These are phyloP conservation scores for Eulimnadia texana DNA, from an alignment of 1,140 invertebrate species.

Conservation along the genomic window DNA sequence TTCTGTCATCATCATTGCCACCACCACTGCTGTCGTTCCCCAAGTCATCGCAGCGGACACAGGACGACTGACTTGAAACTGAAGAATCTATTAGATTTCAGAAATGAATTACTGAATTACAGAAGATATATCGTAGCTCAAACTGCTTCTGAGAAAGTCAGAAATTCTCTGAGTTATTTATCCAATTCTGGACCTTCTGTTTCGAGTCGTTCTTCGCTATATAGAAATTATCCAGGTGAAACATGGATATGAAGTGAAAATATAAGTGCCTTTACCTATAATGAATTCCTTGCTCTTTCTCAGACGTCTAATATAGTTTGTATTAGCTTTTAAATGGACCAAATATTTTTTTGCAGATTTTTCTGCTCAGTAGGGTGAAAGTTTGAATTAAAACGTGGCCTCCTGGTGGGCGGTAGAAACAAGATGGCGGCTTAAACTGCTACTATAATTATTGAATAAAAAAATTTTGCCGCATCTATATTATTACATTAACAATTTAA, in stretches of 20 bases:
- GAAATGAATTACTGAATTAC: neutral
- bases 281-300: too few species aligned
- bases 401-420: too few species aligned
- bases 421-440: too few species aligned
- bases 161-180: neutral
- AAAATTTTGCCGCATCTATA: too few species aligned
- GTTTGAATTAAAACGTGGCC: too few species aligned
- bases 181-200: neutral
- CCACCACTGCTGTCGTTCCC: neutral
- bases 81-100: neutral
- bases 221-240: neutral
- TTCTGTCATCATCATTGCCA: neutral
- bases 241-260: constrained; percentile 5
- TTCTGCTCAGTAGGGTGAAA: too few species aligned
- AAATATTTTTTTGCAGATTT: too few species aligned
- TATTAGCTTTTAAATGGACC: too few species aligned
- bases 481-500: too few species aligned
- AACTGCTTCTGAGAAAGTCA: neutral
- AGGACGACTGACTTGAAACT: neutral
- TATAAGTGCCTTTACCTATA: too few species aligned
- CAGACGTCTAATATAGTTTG: too few species aligned
- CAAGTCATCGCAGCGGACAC: neutral
- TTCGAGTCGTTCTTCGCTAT: neutral
- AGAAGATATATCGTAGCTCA: neutral
- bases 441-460: too few species aligned